Percentiles rank a stretch among this genome's conserved stretches.
Conservation (phyloP, 2,888 invertebrate genomes). For the Leptogaster cylindrica region DNA sequence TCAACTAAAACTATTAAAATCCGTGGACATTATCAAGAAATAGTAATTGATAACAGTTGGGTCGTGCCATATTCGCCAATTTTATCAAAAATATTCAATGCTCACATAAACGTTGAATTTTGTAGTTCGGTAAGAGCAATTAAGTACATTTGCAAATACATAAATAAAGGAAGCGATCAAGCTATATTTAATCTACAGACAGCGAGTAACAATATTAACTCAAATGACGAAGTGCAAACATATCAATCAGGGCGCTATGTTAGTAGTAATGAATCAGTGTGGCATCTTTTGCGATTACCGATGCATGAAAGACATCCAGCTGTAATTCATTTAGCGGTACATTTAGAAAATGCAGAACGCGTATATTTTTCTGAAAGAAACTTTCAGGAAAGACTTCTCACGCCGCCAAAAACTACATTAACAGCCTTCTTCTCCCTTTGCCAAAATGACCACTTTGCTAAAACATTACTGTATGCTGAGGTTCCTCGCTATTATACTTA, state of each 20-base stretch:
- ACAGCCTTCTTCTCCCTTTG: slow-evolving; percentile 55
- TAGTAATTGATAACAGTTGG: slow-evolving; percentile 53
- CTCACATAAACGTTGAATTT: slow-evolving; percentile 59
- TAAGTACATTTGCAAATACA: slow-evolving; percentile 60
- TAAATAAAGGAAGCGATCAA: slow-evolving; percentile 58
- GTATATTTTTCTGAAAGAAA: slow-evolving; percentile 53
- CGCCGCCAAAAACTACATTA: slow-evolving; percentile 51
- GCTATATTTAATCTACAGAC: slow-evolving; percentile 49
- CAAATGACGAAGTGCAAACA: not conserved
- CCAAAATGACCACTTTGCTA: slow-evolving; percentile 54
- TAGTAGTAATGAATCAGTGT: slow-evolving; percentile 44
- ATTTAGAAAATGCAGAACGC: slow-evolving; percentile 49
- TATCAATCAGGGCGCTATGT: slow-evolving; percentile 51
- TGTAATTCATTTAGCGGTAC: slow-evolving; percentile 10
- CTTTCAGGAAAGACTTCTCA: slow-evolving; percentile 49
- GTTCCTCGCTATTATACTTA: slow-evolving; percentile 52
- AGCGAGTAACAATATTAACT: not conserved
- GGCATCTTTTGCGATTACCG: not conserved
- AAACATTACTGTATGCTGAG: slow-evolving; percentile 54
- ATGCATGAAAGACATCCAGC: not conserved
- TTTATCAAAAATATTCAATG: slow-evolving; percentile 48
- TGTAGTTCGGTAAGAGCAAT: slow-evolving; percentile 60
- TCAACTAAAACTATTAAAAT: slow-evolving; percentile 43
- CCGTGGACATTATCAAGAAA: slow-evolving; percentile 25
- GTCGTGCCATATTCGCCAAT: slow-evolving; percentile 55